These are phyloP conservation scores for Ctenopoma multispine DNA, from an alignment of 2,797 vertebrate species.

Conservation along the genomic window DNA sequence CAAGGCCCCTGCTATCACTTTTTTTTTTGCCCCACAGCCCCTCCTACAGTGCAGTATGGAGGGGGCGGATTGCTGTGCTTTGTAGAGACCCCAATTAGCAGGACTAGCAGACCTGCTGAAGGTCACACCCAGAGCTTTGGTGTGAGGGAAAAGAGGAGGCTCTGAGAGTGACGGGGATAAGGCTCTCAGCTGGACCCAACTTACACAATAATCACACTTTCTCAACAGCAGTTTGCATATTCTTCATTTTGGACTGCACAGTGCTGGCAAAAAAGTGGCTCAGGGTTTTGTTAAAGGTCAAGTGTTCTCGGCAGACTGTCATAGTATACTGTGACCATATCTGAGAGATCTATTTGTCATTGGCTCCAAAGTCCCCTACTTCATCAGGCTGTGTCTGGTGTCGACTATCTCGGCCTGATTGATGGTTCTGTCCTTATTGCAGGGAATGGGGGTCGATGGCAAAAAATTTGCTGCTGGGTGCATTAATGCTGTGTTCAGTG, in stretches of 20 bases:
- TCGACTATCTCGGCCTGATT: constrained; percentile 78
- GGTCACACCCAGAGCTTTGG: constrained; percentile 74
- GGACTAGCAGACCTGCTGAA: constrained; percentile 71
- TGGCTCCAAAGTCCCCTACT: constrained; percentile 78
- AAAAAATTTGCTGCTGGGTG: constrained; percentile 83
- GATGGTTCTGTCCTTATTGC: constrained; percentile 81
- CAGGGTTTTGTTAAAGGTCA: constrained; percentile 75
- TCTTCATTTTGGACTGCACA: constrained; percentile 33
- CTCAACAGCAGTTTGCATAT: constrained; percentile 49
- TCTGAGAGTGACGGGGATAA: constrained; percentile 39
- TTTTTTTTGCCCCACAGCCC: constrained; percentile 27
- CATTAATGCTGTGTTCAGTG: constrained; percentile 80
- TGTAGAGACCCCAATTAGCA: constrained; percentile 81
- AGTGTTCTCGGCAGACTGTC: constrained; percentile 65
- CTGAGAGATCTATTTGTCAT: constrained; percentile 79
- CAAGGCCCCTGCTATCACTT: constrained; percentile 27
- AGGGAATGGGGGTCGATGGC: constrained; percentile 75
- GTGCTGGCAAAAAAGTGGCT: constrained; percentile 47
- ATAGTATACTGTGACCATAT: constrained; percentile 73
- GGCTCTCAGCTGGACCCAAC: constrained; percentile 42
- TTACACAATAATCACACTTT: constrained; percentile 41
- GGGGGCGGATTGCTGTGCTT: constrained; percentile 48
- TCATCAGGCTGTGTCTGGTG: constrained; percentile 78
- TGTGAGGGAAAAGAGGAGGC: constrained; percentile 58
- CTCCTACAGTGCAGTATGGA: constrained; percentile 33